Evolutionary conservation across 2,888 invertebrate species (phyloP).

Genomic region (Protophormia terraenovae): DNA sequence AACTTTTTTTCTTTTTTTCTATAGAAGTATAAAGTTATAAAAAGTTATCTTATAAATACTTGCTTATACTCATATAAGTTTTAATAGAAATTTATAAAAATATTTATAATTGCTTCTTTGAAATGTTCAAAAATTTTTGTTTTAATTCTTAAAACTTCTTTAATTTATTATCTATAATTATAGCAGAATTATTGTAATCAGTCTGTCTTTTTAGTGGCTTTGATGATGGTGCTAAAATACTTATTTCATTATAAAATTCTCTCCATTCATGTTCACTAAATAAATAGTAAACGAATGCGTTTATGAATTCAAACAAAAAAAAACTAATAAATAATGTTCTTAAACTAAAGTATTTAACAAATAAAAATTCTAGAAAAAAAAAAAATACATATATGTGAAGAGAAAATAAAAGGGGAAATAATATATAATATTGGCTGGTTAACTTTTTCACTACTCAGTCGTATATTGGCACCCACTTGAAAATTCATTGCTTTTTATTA

Average conservation of each 20-base stretch:
- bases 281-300: background rate
- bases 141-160: conserved; percentile 31
- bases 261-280: background rate
- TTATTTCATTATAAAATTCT: background rate
- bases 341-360: conserved; percentile 58
- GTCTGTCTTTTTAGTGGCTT: background rate
- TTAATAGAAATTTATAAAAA: background rate
- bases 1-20: too few species aligned
- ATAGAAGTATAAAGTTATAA: too few species aligned
- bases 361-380: conserved; percentile 10
- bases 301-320: conserved; percentile 21
- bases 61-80: background rate
- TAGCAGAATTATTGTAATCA: conserved; percentile 24
- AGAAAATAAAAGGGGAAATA: background rate
- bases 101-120: background rate
- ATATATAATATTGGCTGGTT: conserved; percentile 38
- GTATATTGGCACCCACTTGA: conserved; percentile 67
- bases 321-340: conserved; percentile 4
- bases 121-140: background rate
- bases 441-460: conserved; percentile 30
- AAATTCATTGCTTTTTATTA: conserved; percentile 58
- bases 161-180: conserved; percentile 59
- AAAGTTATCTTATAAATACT: too few species aligned
- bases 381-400: background rate
- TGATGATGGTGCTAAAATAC: background rate